These are phyloP conservation scores for Drosophila carrolli DNA, from an alignment of 1,140 invertebrate genomes.

Conservation along the genomic window DNA sequence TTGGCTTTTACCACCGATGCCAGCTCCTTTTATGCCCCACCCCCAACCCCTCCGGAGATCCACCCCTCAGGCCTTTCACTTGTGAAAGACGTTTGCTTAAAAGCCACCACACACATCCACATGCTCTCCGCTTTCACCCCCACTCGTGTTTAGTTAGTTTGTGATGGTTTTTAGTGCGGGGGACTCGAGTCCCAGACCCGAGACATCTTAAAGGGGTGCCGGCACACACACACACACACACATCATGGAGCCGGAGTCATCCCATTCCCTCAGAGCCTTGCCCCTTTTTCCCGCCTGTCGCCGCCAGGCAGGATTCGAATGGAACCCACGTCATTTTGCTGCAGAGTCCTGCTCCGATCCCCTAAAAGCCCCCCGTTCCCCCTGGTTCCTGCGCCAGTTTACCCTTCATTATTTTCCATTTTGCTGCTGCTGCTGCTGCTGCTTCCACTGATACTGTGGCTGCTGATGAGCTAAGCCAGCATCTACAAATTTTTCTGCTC, in stretches of 20 bases:
- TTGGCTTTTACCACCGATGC: constrained; percentile 77
- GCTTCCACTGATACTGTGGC: constrained; percentile 18
- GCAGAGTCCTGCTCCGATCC: constrained; percentile 21
- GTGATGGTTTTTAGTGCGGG: constrained; percentile 77
- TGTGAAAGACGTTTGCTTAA: constrained; percentile 81
- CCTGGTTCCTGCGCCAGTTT: constrained; percentile 18
- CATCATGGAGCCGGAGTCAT: constrained; percentile 16
- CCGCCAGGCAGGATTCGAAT: constrained; percentile 76
- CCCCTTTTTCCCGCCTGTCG: constrained; percentile 52
- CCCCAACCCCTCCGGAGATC: constrained; percentile 14
- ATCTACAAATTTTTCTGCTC: constrained; percentile 73
- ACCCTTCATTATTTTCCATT: constrained; percentile 68
- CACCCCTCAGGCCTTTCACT: constrained; percentile 69
- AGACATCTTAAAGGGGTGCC: constrained; percentile 80
- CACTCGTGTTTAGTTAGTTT: constrained; percentile 72
- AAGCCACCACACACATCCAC: constrained; percentile 62
- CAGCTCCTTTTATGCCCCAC: constrained; percentile 40
- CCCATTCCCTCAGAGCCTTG: constrained; percentile 3
- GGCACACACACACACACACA: constrained; percentile 27
- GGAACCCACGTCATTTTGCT: constrained; percentile 71
- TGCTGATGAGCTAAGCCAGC: constrained; percentile 63
- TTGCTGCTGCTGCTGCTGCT: constrained; percentile 26
- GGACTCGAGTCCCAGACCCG: constrained; percentile 40
- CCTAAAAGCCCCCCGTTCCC: background rate
- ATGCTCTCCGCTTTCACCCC: constrained; percentile 11